Evolutionary conservation across 2,113 vertebrate species (phyloP), one percentile per base, ranked within the genome.

Genomic region (Taxidea taxus): DNA sequence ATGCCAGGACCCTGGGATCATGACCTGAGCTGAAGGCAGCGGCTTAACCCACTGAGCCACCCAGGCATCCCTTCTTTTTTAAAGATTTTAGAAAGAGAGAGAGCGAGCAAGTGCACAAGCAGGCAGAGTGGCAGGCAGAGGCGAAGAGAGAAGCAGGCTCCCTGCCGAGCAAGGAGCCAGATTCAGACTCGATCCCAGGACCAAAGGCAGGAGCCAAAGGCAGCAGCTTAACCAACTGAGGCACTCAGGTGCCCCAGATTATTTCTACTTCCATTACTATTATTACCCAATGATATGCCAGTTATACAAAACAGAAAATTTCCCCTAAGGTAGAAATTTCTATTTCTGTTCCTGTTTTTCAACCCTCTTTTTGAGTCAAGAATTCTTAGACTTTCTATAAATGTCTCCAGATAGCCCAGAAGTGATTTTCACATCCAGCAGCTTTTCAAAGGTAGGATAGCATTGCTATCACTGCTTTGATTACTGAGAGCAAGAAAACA

Each of bases 31-130:
- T n/a, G n/a, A n/a, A n/a, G n/a, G n/a, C n/a, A n/a, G n/a, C n/a
- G n/a, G n/a, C n/a, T n/a, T n/a, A n/a, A n/a, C n/a, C n/a, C n/a
- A n/a, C n/a, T n/a, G n/a, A n/a, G n/a, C n/a, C n/a, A n/a, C n/a
- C n/a, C n/a, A n/a, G n/a, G n/a, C n/a, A n/a, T n/a, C n/a, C n/a
- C n/a, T n/a, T n/a, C n/a, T 51, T 6, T 16, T 18, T 18, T 6
- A n/a, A n/a, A n/a, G n/a, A n/a, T n/a, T 54, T 54, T 54, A 6
- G n/a, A n/a, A n/a, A 51, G 49, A 51, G 51, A 54, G 5, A 54
- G 51, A 54, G 51, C 6, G 51, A 54, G 16, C 1, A 1, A 18
- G 16, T 6, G 0, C 51, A 54, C 51, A 54, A 54, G 51, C 0
- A 0, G 51, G 18, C 51, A 18, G 51, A 54, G 51, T 6, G 51